Base-by-base conservation (phyloP, 2,888 invertebrate genomes). In the Leucozona laternaria region DNA sequence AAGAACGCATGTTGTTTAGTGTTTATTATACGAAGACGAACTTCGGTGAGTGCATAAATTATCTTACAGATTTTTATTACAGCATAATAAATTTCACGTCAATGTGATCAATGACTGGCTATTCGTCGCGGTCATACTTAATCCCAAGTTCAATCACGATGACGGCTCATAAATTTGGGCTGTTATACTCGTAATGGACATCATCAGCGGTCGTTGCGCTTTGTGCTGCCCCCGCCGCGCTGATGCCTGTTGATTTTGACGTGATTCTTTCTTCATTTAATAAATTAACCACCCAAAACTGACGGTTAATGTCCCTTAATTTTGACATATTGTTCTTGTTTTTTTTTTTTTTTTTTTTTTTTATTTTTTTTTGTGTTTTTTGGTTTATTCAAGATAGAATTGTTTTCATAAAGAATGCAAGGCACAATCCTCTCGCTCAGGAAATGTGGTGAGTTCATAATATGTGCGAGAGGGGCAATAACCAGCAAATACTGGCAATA, bases 221-320 rank as follows among this genome's bases (percentile, higher is more conserved):
- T 53, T 53, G 2, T 53, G 22, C 13, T 1, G 50, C 11, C 2
- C 2, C 6, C 7, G 13, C 15, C 22, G 13, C 25, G 6, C 15
- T 2, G 7, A 4, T 15, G 66, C 13, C 43, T 80, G 43, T 71
- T 53, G 53, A 68, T 37, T 53, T 50, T 68, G 53, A 68, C 15
- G 53, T 50, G 37, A 68, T 22, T 76, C 55, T 70, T 37, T 34
- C 20, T 20, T 58, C 17, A 50, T 57, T 70, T 66, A 58, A 55
- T 20, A 68, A 60, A 73, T 85, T 77, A 73, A 55, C 72, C 77
- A 77, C 57, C 77, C 62, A 78, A 85, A 68, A 40, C 68, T 76
- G 85, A 81, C 77, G 85, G 85, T 85, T 85, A 85, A 85, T 81
- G 85, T 85, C 85, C 81, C 85, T 85, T 58, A 72, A 85, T 81